Evolutionary conservation across 2,113 vertebrate species (phyloP), one percentile per base, ranked within the genome.

Genomic region (Alethe diademata): DNA sequence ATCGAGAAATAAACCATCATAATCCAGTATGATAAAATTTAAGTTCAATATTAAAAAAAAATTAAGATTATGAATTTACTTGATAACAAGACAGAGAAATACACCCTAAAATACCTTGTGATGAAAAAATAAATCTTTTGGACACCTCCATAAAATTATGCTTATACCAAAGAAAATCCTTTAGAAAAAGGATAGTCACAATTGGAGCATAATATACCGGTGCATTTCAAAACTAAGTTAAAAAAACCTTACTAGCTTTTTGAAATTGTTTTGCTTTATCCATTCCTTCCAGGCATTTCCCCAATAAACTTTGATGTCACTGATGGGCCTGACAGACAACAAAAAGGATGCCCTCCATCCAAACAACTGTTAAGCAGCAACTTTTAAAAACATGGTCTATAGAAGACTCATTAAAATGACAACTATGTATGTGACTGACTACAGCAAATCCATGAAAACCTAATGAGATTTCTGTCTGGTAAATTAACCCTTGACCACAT

Each of bases 361-460:
- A 74, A 88, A 66, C 50, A 76, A 80, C 48, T 22, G 16, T 65
- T 65, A 9, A 93, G 24, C 48, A 64, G 40, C 25, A 83, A 72
- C 56, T 86, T 92, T 62, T 67, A 22, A 79, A 79, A 94, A 45
- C 48, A 42, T 12, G 45, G 51, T 45, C 38, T 80, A 12, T n/a
- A 56, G 33, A 62, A 74, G 36, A 62, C 31, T 83, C 67, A 80
- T 23, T 86, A 89, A 83, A 96, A 61, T 60, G 92, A 72, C 64
- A 90, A 26, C 70, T 45, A 51, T 6, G 1, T 56, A 20, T 71
- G 35, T 74, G 56, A 74, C 28, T 56, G 64, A 42, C 79, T 86
- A 62, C 53, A 88, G 78, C n/a, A 92, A 90, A 92, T 36, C 28
- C 57, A 71, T 90, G 67, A 93, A 95, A 96, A 90, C 18, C 42